Conservation (phyloP, 2,113 vertebrate genomes). For the Engystomops pustulosus region DNA sequence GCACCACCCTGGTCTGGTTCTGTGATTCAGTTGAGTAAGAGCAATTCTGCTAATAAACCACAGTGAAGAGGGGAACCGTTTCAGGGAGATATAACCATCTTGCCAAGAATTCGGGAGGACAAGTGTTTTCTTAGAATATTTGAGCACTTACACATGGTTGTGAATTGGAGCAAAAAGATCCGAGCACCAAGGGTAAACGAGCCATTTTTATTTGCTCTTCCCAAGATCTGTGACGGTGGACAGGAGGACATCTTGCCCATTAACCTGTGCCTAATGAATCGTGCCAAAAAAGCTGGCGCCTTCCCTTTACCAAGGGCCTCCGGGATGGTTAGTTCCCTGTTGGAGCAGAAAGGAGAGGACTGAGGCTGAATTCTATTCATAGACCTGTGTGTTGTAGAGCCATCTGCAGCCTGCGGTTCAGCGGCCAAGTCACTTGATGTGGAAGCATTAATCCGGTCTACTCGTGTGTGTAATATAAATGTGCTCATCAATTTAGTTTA, state of each 20-base stretch:
- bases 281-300: background rate
- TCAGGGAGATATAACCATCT: too few species aligned
- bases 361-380: background rate
- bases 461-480: constrained; percentile 31
- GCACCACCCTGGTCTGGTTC: too few species aligned
- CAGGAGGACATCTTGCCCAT: background rate
- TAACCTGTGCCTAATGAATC: constrained; percentile 37
- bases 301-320: background rate
- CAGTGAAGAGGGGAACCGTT: too few species aligned
- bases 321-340: background rate
- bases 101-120: too few species aligned
- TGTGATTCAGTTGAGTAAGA: too few species aligned
- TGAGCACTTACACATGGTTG: too few species aligned
- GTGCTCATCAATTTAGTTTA: constrained; percentile 29
- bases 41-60: too few species aligned
- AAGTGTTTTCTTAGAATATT: too few species aligned
- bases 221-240: background rate
- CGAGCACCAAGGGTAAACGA: too few species aligned
- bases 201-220: too few species aligned
- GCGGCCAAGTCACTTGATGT: constrained; percentile 11
- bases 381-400: background rate
- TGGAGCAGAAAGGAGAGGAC: background rate
- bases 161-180: too few species aligned
- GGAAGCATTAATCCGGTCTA: constrained; percentile 5
- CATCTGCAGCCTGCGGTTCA: constrained; percentile 38